phyloP scores from a whole-genome alignment of 2,113 vertebrate genomes.

The Ammospiza nelsoni region DNA sequence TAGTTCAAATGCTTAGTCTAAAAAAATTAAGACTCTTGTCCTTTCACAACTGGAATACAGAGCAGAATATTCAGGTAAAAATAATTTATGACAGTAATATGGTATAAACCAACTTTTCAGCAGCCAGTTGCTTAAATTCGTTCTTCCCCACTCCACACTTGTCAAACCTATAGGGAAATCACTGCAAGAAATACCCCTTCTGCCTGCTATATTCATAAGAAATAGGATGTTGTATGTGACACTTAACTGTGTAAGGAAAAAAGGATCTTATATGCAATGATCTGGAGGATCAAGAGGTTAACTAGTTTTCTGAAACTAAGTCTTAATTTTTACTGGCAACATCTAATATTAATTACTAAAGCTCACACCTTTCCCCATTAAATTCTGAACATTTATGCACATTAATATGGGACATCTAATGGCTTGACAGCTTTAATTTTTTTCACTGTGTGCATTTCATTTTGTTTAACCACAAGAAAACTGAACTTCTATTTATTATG shows the following conservation, averaged over 20 bases:
- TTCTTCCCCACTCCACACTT: background rate
- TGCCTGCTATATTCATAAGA: slow-evolving; percentile 46
- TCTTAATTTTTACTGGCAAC: slow-evolving; percentile 59
- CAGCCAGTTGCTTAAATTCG: slow-evolving; percentile 30
- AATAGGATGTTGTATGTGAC: background rate
- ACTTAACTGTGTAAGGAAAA: slow-evolving; percentile 26
- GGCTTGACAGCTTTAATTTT: slow-evolving; percentile 57
- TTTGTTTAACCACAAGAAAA: slow-evolving; percentile 43
- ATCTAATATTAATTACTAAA: slow-evolving; percentile 70
- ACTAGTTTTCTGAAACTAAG: slow-evolving; percentile 34
- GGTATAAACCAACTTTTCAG: slow-evolving; percentile 44
- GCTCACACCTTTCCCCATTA: slow-evolving; percentile 22
- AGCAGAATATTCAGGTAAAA: slow-evolving; percentile 15
- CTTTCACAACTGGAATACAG: background rate
- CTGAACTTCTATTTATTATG: slow-evolving; percentile 1
- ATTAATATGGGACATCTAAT: slow-evolving; percentile 55
- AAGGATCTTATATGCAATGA: slow-evolving; percentile 27
- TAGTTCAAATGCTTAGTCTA: slow-evolving; percentile 19
- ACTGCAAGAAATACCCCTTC: background rate
- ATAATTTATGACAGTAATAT: slow-evolving; percentile 48
- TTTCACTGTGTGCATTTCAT: slow-evolving; percentile 13
- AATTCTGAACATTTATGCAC: slow-evolving; percentile 53
- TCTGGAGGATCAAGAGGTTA: slow-evolving; percentile 60
- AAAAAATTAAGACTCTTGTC: background rate
- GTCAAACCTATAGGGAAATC: slow-evolving; percentile 57